phyloP scores from a whole-genome alignment of 2,113 vertebrate genomes.

The Oncorhynchus tshawytscha region DNA sequence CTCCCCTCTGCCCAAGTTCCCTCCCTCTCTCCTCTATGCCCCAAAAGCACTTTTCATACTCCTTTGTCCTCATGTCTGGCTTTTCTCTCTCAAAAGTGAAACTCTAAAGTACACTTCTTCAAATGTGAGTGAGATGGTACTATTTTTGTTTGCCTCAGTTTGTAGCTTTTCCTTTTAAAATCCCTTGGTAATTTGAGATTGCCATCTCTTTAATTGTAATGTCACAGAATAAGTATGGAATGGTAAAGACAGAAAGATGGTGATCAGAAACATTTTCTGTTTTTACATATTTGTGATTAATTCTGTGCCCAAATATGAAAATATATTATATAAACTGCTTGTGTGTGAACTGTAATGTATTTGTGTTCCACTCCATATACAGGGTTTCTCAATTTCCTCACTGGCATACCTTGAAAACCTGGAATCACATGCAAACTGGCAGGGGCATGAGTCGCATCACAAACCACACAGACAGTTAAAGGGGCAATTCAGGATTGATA shows the following conservation, averaged over 20 bases:
- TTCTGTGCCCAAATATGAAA: no score
- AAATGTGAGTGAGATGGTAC: not conserved
- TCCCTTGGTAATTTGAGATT: not conserved
- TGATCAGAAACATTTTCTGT: no score
- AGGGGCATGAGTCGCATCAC: not conserved
- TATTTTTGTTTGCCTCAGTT: not conserved
- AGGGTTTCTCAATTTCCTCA: no score
- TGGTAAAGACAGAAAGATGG: no score
- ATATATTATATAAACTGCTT: no score
- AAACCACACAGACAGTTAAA: no score
- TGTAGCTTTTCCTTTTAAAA: not conserved
- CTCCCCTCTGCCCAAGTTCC: slow-evolving; percentile 49
- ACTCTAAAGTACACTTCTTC: not conserved
- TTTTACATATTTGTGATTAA: no score
- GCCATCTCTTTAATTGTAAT: not conserved
- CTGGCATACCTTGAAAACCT: not conserved
- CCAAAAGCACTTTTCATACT: not conserved
- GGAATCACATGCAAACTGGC: not conserved
- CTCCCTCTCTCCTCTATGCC: not conserved
- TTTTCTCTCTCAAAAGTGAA: not conserved
- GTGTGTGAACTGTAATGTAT: no score
- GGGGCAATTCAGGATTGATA: no score
- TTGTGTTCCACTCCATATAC: no score
- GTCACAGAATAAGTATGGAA: no score
- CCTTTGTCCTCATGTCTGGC: not conserved